Evolutionary conservation across 2,888 invertebrate genomes (phyloP).

Genomic region (Drosophila neotestacea): DNA sequence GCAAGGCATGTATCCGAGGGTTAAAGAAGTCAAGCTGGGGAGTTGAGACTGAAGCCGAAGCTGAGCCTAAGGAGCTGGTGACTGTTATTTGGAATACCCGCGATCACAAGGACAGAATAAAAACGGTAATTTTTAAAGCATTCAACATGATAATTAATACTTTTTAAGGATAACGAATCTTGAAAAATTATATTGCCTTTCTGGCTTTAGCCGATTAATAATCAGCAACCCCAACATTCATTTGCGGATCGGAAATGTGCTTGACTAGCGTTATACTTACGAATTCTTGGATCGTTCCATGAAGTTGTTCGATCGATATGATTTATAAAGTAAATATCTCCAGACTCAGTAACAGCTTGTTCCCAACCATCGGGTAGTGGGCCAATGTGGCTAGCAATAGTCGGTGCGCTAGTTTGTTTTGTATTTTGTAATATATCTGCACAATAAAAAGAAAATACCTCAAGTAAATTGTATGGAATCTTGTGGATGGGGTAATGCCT

Average conservation of each 20-base stretch:
- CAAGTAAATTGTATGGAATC: conserved; percentile 13
- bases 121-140: neutral
- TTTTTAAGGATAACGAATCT: no score
- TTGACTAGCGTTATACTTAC: conserved; percentile 87
- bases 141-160: no score
- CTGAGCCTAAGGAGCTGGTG: neutral
- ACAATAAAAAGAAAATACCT: conserved; percentile 44
- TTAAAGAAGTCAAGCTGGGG: conserved; percentile 5
- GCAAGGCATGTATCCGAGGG: neutral
- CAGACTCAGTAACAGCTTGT: conserved; percentile 95
- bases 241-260: conserved; percentile 9
- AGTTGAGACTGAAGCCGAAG: neutral
- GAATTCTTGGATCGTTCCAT: conserved; percentile 99
- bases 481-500: neutral
- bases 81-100: neutral
- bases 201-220: neutral
- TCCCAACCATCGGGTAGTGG: conserved; percentile 97
- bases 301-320: conserved; percentile 97
- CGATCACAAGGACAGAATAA: neutral
- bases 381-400: conserved; percentile 87
- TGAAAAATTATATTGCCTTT: neutral
- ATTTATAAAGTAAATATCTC: conserved; percentile 93
- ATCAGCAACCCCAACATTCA: conserved; percentile 1
- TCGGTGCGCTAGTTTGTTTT: conserved; percentile 75
- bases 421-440: conserved; percentile 78